A percentile compares a stretch with the other conserved stretches of the same genome.
phyloP scores from a whole-genome alignment of 2,888 invertebrate genomes.

The Apamea anceps region DNA sequence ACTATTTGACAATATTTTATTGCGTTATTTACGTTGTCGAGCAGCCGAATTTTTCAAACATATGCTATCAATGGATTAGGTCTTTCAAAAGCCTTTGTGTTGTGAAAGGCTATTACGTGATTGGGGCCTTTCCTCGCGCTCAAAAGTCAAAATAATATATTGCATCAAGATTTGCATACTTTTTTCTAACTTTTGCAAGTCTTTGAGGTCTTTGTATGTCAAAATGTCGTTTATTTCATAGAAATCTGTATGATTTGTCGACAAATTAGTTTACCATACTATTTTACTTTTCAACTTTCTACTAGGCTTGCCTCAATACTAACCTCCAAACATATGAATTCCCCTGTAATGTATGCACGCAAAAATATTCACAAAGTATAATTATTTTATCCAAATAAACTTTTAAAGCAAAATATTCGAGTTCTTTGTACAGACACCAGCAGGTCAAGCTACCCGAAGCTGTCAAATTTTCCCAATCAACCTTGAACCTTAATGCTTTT shows the following conservation, averaged over 20 bases:
- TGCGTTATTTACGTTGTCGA: neutral
- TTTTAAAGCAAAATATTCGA: neutral
- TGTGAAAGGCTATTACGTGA: too few species aligned
- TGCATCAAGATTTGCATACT: neutral
- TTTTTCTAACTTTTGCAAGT: neutral
- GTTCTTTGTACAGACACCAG: neutral
- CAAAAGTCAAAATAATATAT: conserved; percentile 1
- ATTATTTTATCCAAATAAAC: neutral
- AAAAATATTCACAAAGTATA: conserved; percentile 38
- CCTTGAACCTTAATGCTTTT: too few species aligned
- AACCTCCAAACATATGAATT: conserved; percentile 43
- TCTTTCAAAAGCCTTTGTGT: neutral
- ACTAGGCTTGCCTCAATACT: neutral
- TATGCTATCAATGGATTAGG: neutral
- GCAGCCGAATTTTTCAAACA: neutral
- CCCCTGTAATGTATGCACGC: conserved; percentile 52
- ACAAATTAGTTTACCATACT: too few species aligned
- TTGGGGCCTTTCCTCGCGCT: neutral
- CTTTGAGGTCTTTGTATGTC: neutral
- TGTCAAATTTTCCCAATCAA: too few species aligned
- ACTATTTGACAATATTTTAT: neutral
- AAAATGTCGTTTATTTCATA: neutral
- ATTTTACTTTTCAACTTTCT: neutral
- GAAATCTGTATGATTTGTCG: neutral
- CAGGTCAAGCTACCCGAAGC: too few species aligned